Evolutionary conservation across 2,888 invertebrate species (phyloP), one percentile per base, ranked within the genome.

Genomic region (Xestia rhomboidea): DNA sequence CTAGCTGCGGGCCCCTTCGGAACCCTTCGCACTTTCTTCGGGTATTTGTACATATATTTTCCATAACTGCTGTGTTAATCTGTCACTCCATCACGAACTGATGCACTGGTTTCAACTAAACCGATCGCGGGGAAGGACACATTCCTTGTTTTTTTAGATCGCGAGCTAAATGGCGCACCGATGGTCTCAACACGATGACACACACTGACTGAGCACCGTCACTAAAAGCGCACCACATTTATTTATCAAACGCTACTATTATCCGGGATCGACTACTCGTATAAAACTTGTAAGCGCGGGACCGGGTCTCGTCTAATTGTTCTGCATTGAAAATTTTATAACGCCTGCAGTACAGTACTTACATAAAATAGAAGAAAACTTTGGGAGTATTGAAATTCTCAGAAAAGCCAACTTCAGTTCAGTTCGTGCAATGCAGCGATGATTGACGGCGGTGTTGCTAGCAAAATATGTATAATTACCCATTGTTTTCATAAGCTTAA

Each of bases 141-240:
- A 95, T 95, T 94, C 92, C 93, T 92, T 92, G 90, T 93, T 93
- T 93, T 94, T 94, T 93, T 86, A 76, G 90, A 89, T 87, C 90
- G 88, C 89, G 90, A 93, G 91, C 91, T 93, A 92, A 95, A 96
- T 96, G 96, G 96, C 95, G 96, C 94, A 95, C 94, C 92, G 92
- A 89, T 91, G 86, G 90, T 92, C 92, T 90, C 93, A 90, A 92
- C 94, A 91, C 95, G 95, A 93, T 95, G 96, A 95, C 95, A 95
- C 94, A 93, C 93, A 95, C 93, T 92, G 93, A 94, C 91, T 92
- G 91, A 90, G 90, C 89, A 89, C 90, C 86, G 86, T 89, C 88
- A 88, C 88, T 84, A 87, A 78, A 85, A 88, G 88, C 90, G 87
- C 89, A 85, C 82, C 85, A 93, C 92, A 92, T 92, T 92, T 91